Evolutionary conservation across 2,113 vertebrate species (phyloP).

Genomic region (Cromileptes altivelis): DNA sequence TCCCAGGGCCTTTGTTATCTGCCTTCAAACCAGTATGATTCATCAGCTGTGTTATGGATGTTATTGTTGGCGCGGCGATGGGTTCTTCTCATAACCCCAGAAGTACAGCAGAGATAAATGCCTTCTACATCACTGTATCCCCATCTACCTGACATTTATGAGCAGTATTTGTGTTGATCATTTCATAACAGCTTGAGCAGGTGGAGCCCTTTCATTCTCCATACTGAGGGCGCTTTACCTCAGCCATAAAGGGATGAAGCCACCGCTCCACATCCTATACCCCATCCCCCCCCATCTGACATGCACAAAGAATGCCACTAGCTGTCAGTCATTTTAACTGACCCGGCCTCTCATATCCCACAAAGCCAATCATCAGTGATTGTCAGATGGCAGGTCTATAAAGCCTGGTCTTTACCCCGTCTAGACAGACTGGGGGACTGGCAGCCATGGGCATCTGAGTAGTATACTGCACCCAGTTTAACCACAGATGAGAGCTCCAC

Average conservation of each 20-base stretch:
- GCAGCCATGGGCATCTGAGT: slow-evolving; percentile 66
- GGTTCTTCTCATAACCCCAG: slow-evolving; percentile 36
- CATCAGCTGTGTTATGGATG: slow-evolving; percentile 64
- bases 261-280: slow-evolving; percentile 7
- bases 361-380: slow-evolving; percentile 62
- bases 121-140: slow-evolving; percentile 44
- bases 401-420: slow-evolving; percentile 74
- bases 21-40: slow-evolving; percentile 64
- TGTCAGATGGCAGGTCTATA: slow-evolving; percentile 67
- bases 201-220: slow-evolving; percentile 23
- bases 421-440: slow-evolving; percentile 76
- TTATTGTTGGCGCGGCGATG: slow-evolving; percentile 67
- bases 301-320: slow-evolving; percentile 22
- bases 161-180: slow-evolving; percentile 52
- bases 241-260: slow-evolving; percentile 30
- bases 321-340: slow-evolving; percentile 70
- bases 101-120: slow-evolving; percentile 51
- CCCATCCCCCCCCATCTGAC: slow-evolving; percentile 1
- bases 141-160: slow-evolving; percentile 49
- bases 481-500: slow-evolving; percentile 74
- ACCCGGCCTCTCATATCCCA: slow-evolving; percentile 42
- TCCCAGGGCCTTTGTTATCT: slow-evolving; percentile 68
- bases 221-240: slow-evolving; percentile 12
- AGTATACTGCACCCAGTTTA: slow-evolving; percentile 61
- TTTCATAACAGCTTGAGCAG: slow-evolving; percentile 40